phyloP scores from a whole-genome alignment of 1,140 invertebrate genomes.

The Cataglyphis hispanica region DNA sequence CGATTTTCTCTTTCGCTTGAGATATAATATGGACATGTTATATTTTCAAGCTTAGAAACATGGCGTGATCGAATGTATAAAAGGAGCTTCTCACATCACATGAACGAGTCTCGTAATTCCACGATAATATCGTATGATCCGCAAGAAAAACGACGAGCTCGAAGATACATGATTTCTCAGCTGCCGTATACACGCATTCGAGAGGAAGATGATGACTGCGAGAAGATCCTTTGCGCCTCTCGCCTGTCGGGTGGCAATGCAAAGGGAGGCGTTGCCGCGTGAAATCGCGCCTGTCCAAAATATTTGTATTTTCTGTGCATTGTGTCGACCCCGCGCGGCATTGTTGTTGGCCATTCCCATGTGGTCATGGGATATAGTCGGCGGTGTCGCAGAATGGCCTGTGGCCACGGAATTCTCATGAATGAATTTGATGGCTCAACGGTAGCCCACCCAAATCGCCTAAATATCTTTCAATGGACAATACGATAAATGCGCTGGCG shows the following conservation, averaged over 20 bases:
- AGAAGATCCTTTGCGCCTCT: constrained; percentile 5
- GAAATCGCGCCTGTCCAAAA: constrained; percentile 77
- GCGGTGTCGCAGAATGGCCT: constrained; percentile 58
- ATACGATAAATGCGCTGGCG: constrained; percentile 12
- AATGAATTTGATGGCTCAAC: constrained; percentile 60
- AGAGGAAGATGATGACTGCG: constrained; percentile 28
- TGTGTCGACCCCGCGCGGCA: constrained; percentile 62
- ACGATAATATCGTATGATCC: constrained; percentile 9
- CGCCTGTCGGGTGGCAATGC: neutral
- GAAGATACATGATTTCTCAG: constrained; percentile 54
- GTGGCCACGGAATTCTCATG: constrained; percentile 70
- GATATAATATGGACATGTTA: neutral
- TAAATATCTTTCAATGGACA: constrained; percentile 73
- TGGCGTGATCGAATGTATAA: neutral
- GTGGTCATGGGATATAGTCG: constrained; percentile 52
- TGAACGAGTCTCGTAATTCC: constrained; percentile 42
- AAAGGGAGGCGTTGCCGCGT: constrained; percentile 72
- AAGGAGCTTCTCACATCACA: neutral
- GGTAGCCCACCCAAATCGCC: constrained; percentile 76
- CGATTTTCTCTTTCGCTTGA: neutral
- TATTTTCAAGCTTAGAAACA: neutral
- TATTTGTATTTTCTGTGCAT: constrained; percentile 76
- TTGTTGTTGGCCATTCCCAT: constrained; percentile 64
- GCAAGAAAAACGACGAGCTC: neutral
- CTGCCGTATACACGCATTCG: constrained; percentile 44